phyloP scores from a whole-genome alignment of 2,888 invertebrate species.

The Marronus borbonicus region DNA sequence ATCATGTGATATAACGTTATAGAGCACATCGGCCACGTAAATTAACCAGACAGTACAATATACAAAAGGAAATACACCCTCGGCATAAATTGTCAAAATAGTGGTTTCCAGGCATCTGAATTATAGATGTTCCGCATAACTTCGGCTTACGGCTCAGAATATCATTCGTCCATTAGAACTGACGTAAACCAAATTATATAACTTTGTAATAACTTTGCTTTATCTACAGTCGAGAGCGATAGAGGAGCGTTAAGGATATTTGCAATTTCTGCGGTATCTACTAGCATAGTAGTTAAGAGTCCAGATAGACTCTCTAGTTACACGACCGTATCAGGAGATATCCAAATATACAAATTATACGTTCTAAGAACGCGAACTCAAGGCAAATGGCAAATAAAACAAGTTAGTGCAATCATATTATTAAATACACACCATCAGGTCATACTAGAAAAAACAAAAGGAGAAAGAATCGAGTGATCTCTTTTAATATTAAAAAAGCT shows the following conservation, averaged over 20 bases:
- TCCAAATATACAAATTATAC: neutral
- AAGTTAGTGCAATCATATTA: no score
- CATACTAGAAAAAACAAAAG: no score
- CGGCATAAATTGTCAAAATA: slow-evolving; percentile 34
- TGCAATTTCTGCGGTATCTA: slow-evolving; percentile 18
- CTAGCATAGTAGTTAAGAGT: slow-evolving; percentile 15
- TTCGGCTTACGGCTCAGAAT: slow-evolving; percentile 36
- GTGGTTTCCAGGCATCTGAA: slow-evolving; percentile 43
- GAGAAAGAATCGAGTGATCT: no score
- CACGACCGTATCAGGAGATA: neutral
- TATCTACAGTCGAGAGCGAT: slow-evolving; percentile 29
- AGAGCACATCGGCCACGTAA: neutral
- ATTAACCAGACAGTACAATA: neutral
- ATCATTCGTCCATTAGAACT: slow-evolving; percentile 44
- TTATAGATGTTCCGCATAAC: slow-evolving; percentile 41
- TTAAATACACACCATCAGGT: no score
- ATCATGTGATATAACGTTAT: neutral
- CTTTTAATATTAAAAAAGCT: no score
- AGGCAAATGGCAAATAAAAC: no score
- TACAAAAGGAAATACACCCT: slow-evolving; percentile 19
- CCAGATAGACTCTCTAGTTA: neutral
- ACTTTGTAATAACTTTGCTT: slow-evolving; percentile 44
- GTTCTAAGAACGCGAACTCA: neutral
- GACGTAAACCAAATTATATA: slow-evolving; percentile 46
- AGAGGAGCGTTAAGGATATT: slow-evolving; percentile 15